phyloP scores from a whole-genome alignment of 2,797 vertebrate species.

The Urocyon cinereoargenteus region DNA sequence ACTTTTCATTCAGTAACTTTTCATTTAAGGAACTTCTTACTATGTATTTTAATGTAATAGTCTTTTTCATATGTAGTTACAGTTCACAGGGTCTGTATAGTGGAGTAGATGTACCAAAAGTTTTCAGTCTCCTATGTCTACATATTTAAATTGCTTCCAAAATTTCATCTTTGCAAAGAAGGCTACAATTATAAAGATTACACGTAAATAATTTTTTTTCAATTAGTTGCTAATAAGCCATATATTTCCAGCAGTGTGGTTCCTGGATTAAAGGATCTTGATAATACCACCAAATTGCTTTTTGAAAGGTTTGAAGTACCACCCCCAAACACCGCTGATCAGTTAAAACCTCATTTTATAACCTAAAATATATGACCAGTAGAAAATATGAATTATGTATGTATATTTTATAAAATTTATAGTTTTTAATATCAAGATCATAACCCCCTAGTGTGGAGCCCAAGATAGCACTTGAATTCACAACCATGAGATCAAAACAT shows the following conservation, averaged over 20 bases:
- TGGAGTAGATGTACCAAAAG: not conserved
- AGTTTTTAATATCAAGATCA: not conserved
- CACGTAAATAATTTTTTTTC: not conserved
- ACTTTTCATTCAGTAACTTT: not conserved
- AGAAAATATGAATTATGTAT: not conserved
- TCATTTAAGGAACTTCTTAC: not conserved
- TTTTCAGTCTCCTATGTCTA: not conserved
- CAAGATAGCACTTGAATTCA: not conserved
- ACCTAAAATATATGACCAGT: not conserved
- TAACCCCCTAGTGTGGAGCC: not conserved
- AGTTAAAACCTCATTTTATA: slow-evolving; percentile 14
- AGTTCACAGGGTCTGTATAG: not conserved
- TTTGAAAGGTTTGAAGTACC: not conserved
- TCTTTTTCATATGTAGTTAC: not conserved
- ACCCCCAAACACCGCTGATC: not conserved
- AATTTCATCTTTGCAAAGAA: slow-evolving; percentile 23
- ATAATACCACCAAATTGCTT: not conserved
- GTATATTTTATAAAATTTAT: not conserved
- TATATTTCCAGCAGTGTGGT: not conserved
- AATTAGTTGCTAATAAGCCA: not conserved
- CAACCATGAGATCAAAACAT: not conserved
- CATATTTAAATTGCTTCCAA: not conserved
- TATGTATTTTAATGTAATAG: not conserved
- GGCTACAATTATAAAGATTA: not conserved
- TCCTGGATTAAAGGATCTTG: not conserved